Base-by-base conservation (phyloP, 2,888 invertebrate species). In the Drosophila paranaensis region DNA sequence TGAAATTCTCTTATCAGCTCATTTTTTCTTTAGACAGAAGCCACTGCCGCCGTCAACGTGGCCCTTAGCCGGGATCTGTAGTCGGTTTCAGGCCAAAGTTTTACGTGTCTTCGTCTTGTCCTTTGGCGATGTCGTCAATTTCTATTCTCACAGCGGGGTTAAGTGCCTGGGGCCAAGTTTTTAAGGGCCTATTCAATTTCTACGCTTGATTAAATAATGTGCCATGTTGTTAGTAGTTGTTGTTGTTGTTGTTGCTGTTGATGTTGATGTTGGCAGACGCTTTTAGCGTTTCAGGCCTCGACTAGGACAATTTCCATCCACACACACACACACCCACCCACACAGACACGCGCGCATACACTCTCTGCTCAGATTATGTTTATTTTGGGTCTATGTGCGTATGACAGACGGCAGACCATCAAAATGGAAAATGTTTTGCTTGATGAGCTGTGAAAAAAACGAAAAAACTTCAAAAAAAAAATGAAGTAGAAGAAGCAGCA, bases 151-250 rank as follows among this genome's bases (percentile, higher is more conserved):
- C 79, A 79, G 81, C 71, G 87, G 89, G 89, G 89, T 88, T 87
- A 88, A 87, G 89, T 87, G 86, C 82, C 87, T 77, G 74, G 77
- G 81, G 89, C 88, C 88, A 87, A 86, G 84, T 87, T 87, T 86
- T 87, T 82, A 88, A 87, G 86, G 87, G 82, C 87, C 86, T 87
- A 87, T 87, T 88, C 89, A 87, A 87, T 87, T 87, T 88, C 84
- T 82, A 76, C 89, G 87, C 89, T 87, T 87, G 89, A 87, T 87
- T 87, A 87, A 87, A 87, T 87, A 87, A 87, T 88, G 87, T 88
- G 82, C 67, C 79, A 88, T 74, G 69, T 64, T 71, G 76, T 74
- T 74, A 63, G 56, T 46, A 58, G 42, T 10, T 61, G 50, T 69
- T 60, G 53, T 33, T 61, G 55, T 45, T 64, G 57, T n/a, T 74